phyloP scores from a whole-genome alignment of 2,797 vertebrate genomes.

The Myotis myotis region DNA sequence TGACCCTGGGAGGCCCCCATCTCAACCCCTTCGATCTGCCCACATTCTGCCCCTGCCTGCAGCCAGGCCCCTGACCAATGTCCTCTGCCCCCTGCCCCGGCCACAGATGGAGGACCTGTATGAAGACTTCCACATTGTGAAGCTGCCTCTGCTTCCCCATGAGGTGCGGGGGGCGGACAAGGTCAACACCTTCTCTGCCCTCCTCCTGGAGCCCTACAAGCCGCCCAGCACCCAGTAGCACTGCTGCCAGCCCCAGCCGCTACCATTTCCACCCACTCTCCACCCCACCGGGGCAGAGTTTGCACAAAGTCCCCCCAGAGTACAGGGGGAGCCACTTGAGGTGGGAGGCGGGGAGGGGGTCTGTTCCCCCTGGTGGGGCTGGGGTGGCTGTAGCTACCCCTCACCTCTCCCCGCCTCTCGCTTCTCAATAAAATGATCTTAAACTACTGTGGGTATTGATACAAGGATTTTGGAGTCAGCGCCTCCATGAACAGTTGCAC shows the following conservation, averaged over 20 bases:
- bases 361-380: slow-evolving; percentile 69
- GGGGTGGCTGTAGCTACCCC: slow-evolving; percentile 31
- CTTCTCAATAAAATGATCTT: slow-evolving; percentile 74
- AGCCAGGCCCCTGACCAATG: neutral
- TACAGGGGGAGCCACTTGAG: slow-evolving; percentile 40
- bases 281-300: slow-evolving; percentile 56
- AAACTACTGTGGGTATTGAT: slow-evolving; percentile 15
- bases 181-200: slow-evolving; percentile 95
- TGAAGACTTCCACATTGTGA: slow-evolving; percentile 97
- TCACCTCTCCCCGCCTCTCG: slow-evolving; percentile 56
- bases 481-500: neutral
- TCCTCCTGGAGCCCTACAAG: slow-evolving; percentile 94
- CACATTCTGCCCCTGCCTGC: neutral
- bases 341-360: slow-evolving; percentile 46
- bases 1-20: neutral
- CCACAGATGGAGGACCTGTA: slow-evolving; percentile 96
- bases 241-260: neutral
- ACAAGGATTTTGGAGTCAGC: no score
- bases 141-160: slow-evolving; percentile 94
- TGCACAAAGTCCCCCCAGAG: slow-evolving; percentile 64
- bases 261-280: slow-evolving; percentile 7
- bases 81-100: neutral
- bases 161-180: slow-evolving; percentile 95
- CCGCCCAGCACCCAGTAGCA: slow-evolving; percentile 87
- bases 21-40: neutral